A percentile compares a stretch with the other conserved stretches of the same genome.
Conservation (phyloP, 2,888 invertebrate species). For the Trissoscelio sp. region DNA sequence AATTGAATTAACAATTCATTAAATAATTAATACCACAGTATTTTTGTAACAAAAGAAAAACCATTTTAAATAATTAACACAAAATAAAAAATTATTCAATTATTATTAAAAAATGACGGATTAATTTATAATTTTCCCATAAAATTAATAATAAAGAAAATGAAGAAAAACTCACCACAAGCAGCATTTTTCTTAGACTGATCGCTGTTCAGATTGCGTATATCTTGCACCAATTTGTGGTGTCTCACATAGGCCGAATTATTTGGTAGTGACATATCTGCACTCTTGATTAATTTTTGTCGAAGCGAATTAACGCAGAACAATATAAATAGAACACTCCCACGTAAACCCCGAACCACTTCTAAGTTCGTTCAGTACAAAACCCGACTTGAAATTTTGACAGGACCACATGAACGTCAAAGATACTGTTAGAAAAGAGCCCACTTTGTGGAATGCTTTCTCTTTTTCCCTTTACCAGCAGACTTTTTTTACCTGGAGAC, state of each 20-base stretch:
- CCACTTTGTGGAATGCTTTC: constrained; percentile 33
- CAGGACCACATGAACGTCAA: constrained; percentile 45
- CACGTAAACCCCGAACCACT: constrained; percentile 12
- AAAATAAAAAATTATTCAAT: no score
- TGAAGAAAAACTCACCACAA: constrained; percentile 38
- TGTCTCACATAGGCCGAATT: constrained; percentile 31
- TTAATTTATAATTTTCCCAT: no score
- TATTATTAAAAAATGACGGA: no score
- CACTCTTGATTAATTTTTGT: background rate
- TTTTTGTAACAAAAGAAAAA: no score
- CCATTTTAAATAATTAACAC: no score
- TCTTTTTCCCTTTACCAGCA: constrained; percentile 43
- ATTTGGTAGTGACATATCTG: constrained; percentile 36
- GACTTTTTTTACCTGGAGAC: constrained; percentile 53
- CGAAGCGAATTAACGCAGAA: background rate
- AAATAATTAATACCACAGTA: no score
- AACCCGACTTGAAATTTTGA: constrained; percentile 31
- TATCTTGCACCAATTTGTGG: constrained; percentile 34
- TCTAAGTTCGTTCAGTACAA: constrained; percentile 31
- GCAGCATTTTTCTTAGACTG: constrained; percentile 11
- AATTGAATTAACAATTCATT: no score
- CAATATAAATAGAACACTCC: constrained; percentile 14
- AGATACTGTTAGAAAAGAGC: constrained; percentile 57
- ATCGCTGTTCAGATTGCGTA: constrained; percentile 34
- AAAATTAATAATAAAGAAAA: no score